These are phyloP conservation scores for Scelioninae gen. 2 DNA, from an alignment of 2,888 invertebrate species.

Conservation along the genomic window DNA sequence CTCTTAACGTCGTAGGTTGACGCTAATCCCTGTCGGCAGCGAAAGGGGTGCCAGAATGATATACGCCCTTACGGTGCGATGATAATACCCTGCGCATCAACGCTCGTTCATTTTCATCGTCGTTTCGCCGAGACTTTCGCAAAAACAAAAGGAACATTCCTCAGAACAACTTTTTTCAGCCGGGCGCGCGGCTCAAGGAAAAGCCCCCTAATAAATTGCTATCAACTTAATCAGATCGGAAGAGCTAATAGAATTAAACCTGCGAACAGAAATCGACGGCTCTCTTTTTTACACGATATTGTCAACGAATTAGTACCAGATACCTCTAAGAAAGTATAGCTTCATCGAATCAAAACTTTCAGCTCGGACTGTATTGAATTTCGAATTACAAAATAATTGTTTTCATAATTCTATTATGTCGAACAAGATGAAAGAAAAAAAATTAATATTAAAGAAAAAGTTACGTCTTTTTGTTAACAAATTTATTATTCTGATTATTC, in stretches of 20 bases:
- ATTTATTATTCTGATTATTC: no score
- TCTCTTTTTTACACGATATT: no score
- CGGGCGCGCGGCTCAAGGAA: constrained; percentile 13
- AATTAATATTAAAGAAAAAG: no score
- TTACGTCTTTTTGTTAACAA: no score
- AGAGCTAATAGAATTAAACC: constrained; percentile 33
- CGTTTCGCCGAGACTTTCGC: constrained; percentile 33
- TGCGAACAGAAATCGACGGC: constrained; percentile 3
- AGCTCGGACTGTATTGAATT: no score
- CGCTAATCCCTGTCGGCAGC: constrained; percentile 74
- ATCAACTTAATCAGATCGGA: constrained; percentile 39
- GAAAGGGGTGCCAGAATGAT: constrained; percentile 72
- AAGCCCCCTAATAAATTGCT: constrained; percentile 48
- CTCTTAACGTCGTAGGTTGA: constrained; percentile 70
- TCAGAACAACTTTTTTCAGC: constrained; percentile 45
- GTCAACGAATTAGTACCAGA: no score
- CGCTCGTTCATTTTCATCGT: constrained; percentile 55
- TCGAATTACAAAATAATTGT: no score
- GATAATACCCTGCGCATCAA: constrained; percentile 71
- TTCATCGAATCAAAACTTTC: no score
- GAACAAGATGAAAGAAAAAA: no score
- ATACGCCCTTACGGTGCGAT: constrained; percentile 72
- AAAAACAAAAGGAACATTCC: constrained; percentile 58
- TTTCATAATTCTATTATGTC: no score
- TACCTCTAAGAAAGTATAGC: no score